phyloP scores from a whole-genome alignment of 2,113 vertebrate genomes.

The Ramphastos sulfuratus region DNA sequence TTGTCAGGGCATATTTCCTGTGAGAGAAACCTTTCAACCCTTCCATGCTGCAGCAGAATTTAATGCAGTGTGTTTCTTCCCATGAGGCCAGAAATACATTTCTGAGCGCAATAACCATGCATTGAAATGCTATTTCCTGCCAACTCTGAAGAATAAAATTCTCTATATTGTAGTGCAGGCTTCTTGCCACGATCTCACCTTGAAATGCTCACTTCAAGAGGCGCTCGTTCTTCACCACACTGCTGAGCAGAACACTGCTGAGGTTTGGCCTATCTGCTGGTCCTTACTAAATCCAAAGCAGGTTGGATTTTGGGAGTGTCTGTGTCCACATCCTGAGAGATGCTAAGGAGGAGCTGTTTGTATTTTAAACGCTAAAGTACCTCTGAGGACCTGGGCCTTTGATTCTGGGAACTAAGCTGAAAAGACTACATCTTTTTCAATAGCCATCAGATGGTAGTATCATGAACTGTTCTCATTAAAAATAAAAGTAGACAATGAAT shows the following conservation, averaged over 20 bases:
- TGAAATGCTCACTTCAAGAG: not conserved
- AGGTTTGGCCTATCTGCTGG: not conserved
- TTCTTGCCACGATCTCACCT: not conserved
- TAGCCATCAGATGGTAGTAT: not conserved
- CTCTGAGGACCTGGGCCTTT: not conserved
- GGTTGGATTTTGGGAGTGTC: not conserved
- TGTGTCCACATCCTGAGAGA: not conserved
- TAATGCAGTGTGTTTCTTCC: conserved; percentile 1
- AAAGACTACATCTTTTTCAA: not conserved
- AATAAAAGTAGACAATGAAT: conserved; percentile 19
- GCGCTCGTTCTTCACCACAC: not conserved
- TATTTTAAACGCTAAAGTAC: not conserved
- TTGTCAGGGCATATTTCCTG: conserved; percentile 34
- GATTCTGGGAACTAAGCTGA: not conserved
- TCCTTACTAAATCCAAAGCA: not conserved
- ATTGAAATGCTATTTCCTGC: not conserved
- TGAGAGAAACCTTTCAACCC: conserved; percentile 40
- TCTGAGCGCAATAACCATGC: conserved; percentile 2
- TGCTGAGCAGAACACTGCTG: not conserved
- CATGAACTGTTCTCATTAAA: not conserved
- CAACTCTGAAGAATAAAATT: not conserved
- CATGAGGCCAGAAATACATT: conserved; percentile 39
- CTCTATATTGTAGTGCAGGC: not conserved
- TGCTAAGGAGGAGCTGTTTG: not conserved
- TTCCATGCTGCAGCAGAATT: conserved; percentile 37